These are phyloP conservation scores for Matsumurasca onukii DNA, from an alignment of 1,140 invertebrate species.

Conservation along the genomic window DNA sequence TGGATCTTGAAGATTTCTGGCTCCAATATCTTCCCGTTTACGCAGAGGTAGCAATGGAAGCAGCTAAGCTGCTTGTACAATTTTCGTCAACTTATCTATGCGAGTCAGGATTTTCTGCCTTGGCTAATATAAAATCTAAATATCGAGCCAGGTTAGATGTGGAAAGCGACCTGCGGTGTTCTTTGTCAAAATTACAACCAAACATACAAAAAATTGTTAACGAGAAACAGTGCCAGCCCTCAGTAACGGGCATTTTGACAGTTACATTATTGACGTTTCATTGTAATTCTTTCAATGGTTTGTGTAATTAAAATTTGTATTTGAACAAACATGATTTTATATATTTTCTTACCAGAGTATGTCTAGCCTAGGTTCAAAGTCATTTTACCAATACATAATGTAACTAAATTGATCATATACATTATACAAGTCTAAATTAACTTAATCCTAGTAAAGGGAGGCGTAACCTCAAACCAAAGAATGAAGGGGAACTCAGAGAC, in stretches of 20 bases:
- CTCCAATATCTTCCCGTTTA: conserved; percentile 29
- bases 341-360: not conserved
- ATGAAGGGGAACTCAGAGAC: not conserved
- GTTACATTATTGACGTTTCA: not conserved
- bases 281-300: not conserved
- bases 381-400: not conserved
- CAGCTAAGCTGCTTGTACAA: conserved; percentile 30
- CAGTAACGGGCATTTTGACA: not conserved
- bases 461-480: not conserved
- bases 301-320: conserved; percentile 1
- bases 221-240: conserved; percentile 33
- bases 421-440: not conserved
- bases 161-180: conserved; percentile 25
- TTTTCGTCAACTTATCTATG: conserved; percentile 38
- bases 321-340: not conserved
- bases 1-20: conserved; percentile 29
- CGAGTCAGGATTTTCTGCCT: conserved; percentile 36
- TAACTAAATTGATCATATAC: not conserved
- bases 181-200: conserved; percentile 32
- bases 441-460: not conserved
- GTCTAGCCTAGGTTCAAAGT: not conserved
- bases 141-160: conserved; percentile 31
- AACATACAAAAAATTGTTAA: conserved; percentile 29
- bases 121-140: conserved; percentile 38
- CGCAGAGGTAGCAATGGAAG: conserved; percentile 28